Percentiles rank a stretch among this genome's conserved stretches.
These are phyloP conservation scores for Macrobrachium rosenbergii DNA, from an alignment of 1,140 invertebrate species.

Conservation along the genomic window DNA sequence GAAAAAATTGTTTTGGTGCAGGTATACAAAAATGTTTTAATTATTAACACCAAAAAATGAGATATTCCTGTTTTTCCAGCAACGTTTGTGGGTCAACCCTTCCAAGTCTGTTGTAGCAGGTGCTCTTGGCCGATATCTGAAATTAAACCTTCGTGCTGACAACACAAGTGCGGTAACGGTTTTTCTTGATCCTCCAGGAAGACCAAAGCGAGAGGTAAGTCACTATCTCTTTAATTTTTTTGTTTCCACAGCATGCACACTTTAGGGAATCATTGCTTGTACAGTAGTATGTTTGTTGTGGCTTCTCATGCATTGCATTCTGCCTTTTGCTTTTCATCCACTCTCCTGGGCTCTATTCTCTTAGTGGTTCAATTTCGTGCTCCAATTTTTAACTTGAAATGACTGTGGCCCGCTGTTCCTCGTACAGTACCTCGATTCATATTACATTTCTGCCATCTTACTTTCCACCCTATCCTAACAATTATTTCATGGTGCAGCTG, in stretches of 20 bases:
- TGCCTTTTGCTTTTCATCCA: too few relatives aligned
- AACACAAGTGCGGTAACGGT: constrained; percentile 95
- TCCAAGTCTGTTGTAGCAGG: constrained; percentile 90
- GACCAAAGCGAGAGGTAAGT: constrained; percentile 73
- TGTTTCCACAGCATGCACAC: neutral
- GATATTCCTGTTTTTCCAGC: constrained; percentile 58
- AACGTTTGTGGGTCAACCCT: constrained; percentile 83
- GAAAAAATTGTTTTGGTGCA: too few relatives aligned
- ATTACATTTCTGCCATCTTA: too few relatives aligned
- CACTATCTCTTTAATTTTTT: neutral
- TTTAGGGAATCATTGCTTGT: neutral
- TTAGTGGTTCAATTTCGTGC: too few relatives aligned
- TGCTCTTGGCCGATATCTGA: constrained; percentile 78
- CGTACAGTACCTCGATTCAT: too few relatives aligned
- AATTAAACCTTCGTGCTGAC: constrained; percentile 90
- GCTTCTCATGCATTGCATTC: too few relatives aligned
- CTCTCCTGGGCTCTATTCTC: too few relatives aligned
- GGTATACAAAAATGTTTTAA: neutral
- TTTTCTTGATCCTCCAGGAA: constrained; percentile 91
- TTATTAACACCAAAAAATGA: neutral
- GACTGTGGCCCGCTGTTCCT: too few relatives aligned
- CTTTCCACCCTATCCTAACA: too few relatives aligned
- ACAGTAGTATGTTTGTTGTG: too few relatives aligned
- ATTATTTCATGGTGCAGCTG: too few relatives aligned
- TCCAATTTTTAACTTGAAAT: too few relatives aligned